Evolutionary conservation across 2,888 invertebrate genomes (phyloP).

Genomic region (Gortyna flavago): DNA sequence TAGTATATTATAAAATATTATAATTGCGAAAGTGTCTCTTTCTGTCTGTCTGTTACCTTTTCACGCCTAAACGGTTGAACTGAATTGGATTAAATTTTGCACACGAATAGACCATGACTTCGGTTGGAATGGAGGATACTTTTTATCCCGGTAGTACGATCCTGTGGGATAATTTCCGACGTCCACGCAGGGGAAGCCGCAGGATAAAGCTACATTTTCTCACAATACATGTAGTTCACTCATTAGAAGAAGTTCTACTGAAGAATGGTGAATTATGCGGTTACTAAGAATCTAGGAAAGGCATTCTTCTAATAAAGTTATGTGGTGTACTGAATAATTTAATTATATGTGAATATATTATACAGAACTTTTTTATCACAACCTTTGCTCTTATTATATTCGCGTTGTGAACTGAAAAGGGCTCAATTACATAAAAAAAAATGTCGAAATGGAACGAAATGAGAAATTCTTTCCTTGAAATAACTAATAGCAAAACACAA

Average conservation of each 20-base stretch:
- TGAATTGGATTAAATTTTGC: too few relatives aligned
- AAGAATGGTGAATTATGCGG: neutral
- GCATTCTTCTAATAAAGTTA: constrained; percentile 4
- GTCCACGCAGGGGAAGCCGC: too few relatives aligned
- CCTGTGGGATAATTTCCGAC: too few relatives aligned
- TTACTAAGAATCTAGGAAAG: neutral
- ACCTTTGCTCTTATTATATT: constrained; percentile 67
- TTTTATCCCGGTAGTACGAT: too few relatives aligned
- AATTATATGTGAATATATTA: constrained; percentile 35
- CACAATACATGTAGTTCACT: neutral
- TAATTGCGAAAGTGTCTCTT: neutral
- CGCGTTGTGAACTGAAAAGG: constrained; percentile 66
- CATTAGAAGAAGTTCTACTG: neutral
- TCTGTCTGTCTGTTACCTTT: too few relatives aligned
- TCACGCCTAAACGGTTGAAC: too few relatives aligned
- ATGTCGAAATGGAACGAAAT: constrained; percentile 69
- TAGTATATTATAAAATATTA: too few relatives aligned
- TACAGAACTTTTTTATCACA: constrained; percentile 30
- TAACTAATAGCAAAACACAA: constrained; percentile 47
- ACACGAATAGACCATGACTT: too few relatives aligned
- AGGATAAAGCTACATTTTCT: neutral
- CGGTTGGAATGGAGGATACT: too few relatives aligned
- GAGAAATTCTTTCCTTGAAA: constrained; percentile 74
- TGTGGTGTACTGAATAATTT: constrained; percentile 22
- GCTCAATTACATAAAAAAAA: constrained; percentile 70